Base-by-base conservation (phyloP, 2,888 invertebrate species). In the Apotomis betuletana region DNA sequence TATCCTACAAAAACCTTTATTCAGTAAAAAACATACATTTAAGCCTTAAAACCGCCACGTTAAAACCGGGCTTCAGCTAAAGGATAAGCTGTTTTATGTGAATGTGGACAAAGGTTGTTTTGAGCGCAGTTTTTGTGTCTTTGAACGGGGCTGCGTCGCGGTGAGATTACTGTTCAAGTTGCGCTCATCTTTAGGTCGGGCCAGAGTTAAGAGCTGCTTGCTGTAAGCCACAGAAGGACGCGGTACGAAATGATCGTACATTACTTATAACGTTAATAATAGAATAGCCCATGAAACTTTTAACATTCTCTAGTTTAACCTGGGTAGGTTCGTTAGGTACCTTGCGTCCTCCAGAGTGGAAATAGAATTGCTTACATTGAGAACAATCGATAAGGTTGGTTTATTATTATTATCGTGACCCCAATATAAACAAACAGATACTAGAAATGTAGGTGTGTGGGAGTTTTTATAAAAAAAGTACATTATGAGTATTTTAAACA, bases 61-160 rank as follows among this genome's bases (percentile, higher is more conserved):
- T 61, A 54, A 60, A 61, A 60, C 8, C 41, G 12, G 27, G 15
- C 12, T n/a, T 44, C 3, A 44, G 60, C 13, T 54, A 54, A 36
- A 44, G 54, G 13, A 69, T 55, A 44, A 52, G 15, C 36, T 27
- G 46, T 46, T 36, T 61, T 64, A 72, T 62, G 60, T 44, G 59
- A 62, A 70, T 57, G 49, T 13, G 74, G 60, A 58, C 41, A 68
- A 52, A 36, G 46, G 54, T 62, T 63, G 57, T 49, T 62, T 65
- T 62, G 62, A 69, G 52, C 68, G 63, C 73, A 73, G 61, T 60
- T 80, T 82, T 83, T 84, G 82, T 83, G 79, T 80, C 84, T 86
- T 85, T 87, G 68, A 69, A 54, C 54, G 10, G 36, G 49, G 65
- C 46, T 67, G 60, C 58, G 51, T 59, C 58, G 68, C 44, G 70